These are phyloP conservation scores for Pyrgus malvae DNA, from an alignment of 2,888 invertebrate genomes.

Conservation along the genomic window DNA sequence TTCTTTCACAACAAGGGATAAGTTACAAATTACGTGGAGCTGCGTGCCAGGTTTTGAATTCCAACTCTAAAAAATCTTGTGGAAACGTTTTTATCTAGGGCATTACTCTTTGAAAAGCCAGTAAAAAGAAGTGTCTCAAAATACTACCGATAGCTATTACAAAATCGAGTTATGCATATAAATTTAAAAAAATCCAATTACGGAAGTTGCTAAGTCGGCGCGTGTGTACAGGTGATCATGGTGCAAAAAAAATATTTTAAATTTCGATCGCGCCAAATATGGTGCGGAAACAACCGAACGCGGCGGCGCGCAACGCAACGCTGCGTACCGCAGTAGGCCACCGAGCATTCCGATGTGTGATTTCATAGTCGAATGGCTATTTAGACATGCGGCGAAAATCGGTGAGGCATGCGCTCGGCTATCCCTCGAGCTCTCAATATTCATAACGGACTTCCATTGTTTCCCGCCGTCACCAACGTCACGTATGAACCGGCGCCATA, in stretches of 20 bases:
- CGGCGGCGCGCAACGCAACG: conserved; percentile 24
- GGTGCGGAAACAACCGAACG: conserved; percentile 41
- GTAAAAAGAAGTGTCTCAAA: too few species aligned
- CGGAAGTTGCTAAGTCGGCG: conserved; percentile 3
- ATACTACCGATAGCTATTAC: too few species aligned
- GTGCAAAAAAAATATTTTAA: conserved; percentile 45
- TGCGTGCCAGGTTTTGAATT: too few species aligned
- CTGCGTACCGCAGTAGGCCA: conserved; percentile 53
- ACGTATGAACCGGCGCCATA: conserved; percentile 70
- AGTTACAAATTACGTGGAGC: too few species aligned
- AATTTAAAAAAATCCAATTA: not conserved
- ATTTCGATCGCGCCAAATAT: conserved; percentile 50
- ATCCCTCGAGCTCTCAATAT: conserved; percentile 66
- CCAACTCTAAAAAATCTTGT: too few species aligned
- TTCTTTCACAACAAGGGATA: too few species aligned
- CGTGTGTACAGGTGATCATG: not conserved
- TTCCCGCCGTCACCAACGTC: conserved; percentile 68
- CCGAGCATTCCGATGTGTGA: conserved; percentile 47
- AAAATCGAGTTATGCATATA: not conserved
- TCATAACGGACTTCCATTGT: conserved; percentile 75
- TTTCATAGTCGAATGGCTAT: conserved; percentile 44
- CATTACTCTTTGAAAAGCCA: too few species aligned
- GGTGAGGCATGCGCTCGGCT: conserved; percentile 55
- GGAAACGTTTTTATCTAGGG: too few species aligned
- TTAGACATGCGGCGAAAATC: conserved; percentile 58